Conservation (phyloP, 2,797 vertebrate genomes). For the Pantherophis alleghaniensis region DNA sequence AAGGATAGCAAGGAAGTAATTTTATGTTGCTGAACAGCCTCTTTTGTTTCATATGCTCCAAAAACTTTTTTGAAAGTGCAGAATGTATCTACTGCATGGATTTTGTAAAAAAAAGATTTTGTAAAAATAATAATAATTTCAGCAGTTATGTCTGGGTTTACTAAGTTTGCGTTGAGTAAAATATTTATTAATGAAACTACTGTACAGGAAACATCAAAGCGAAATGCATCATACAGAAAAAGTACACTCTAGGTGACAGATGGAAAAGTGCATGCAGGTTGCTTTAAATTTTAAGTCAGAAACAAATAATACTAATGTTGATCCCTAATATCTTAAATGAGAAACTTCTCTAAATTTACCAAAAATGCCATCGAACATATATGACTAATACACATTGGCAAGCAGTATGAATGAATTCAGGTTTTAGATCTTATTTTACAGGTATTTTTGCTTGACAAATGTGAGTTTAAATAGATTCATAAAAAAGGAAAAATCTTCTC, state of each 20-base stretch:
- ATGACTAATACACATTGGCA: constrained; percentile 86
- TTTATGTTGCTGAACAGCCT: constrained; percentile 59
- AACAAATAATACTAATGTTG: constrained; percentile 75
- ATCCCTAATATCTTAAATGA: constrained; percentile 77
- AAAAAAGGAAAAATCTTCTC: constrained; percentile 65
- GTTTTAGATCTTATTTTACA: constrained; percentile 75
- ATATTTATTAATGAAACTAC: constrained; percentile 83
- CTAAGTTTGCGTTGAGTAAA: constrained; percentile 77
- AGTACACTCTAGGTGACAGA: constrained; percentile 86
- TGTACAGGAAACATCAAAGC: constrained; percentile 92
- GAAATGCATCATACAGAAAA: constrained; percentile 86
- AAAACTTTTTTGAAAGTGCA: constrained; percentile 46
- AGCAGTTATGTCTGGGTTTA: constrained; percentile 69
- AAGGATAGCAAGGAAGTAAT: constrained; percentile 46
- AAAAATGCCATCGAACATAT: constrained; percentile 81
- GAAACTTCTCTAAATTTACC: constrained; percentile 82
- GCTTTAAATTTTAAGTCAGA: constrained; percentile 75
- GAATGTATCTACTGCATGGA: constrained; percentile 56
- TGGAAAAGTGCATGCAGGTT: constrained; percentile 93
- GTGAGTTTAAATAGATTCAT: constrained; percentile 59
- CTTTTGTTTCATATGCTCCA: constrained; percentile 47
- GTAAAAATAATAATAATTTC: constrained; percentile 23
- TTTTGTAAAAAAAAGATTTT: constrained; percentile 50
- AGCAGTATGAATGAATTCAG: constrained; percentile 77
- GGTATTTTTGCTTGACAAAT: constrained; percentile 78